Percentiles rank a stretch among this genome's conserved stretches.
Evolutionary conservation across 30 jellyfish, hydroid and myxozoan species (phyloP).

Genomic region (Hydractinia symbiolongicarpus): DNA sequence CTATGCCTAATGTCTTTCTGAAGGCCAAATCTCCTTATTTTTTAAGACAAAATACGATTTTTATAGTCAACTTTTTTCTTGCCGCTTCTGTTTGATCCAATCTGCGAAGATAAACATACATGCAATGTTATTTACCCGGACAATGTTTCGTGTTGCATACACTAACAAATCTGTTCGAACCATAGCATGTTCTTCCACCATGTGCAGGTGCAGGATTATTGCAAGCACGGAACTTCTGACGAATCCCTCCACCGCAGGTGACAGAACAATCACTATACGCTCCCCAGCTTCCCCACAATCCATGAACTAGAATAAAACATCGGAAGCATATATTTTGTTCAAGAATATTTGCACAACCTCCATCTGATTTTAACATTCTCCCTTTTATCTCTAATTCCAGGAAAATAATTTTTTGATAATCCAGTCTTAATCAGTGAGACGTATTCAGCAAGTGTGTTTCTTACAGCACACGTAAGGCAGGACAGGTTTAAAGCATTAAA

Average conservation of each 20-base stretch:
- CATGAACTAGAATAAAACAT: conserved; percentile 47
- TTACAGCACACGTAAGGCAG: neutral
- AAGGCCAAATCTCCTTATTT: no score
- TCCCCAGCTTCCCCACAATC: conserved; percentile 35
- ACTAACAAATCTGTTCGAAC: conserved; percentile 11
- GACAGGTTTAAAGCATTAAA: neutral
- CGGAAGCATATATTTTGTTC: neutral
- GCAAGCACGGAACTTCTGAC: conserved; percentile 31
- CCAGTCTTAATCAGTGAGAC: no score
- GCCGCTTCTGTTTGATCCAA: neutral
- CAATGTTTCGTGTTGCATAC: conserved; percentile 35
- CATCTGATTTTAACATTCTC: no score
- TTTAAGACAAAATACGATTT: neutral
- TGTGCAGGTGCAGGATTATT: conserved; percentile 35
- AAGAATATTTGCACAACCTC: neutral
- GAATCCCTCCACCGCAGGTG: conserved; percentile 54
- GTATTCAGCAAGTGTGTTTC: no score
- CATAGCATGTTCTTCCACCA: conserved; percentile 40
- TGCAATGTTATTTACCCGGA: conserved; percentile 23
- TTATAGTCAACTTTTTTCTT: neutral
- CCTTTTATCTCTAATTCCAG: no score
- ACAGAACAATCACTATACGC: conserved; percentile 22
- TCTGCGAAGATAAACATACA: neutral
- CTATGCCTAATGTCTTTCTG: no score
- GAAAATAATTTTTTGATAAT: no score